phyloP scores from a whole-genome alignment of 2,888 invertebrate genomes.

The Anoncus sp. region DNA sequence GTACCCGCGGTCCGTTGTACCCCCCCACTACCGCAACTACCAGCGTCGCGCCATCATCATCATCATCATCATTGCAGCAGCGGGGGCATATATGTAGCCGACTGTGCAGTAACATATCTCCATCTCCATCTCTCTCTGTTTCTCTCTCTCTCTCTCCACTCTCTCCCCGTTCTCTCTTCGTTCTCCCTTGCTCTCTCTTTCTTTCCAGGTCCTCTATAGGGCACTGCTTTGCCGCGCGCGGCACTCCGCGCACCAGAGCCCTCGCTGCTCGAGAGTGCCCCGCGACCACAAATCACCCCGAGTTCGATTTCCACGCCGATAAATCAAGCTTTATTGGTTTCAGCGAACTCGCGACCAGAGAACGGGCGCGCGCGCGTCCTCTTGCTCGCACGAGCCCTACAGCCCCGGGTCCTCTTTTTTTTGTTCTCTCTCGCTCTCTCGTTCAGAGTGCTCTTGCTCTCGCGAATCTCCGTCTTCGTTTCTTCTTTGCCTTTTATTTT shows the following conservation, averaged over 20 bases:
- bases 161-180: slow-evolving; percentile 23
- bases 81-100: slow-evolving; percentile 36
- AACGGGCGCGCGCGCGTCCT: slow-evolving; percentile 34
- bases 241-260: slow-evolving; percentile 43
- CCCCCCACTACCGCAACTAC: slow-evolving; percentile 45
- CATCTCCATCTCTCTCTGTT: slow-evolving; percentile 42
- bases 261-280: slow-evolving; percentile 46
- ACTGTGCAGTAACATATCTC: slow-evolving; percentile 45
- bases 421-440: background rate
- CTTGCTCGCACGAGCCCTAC: slow-evolving; percentile 11
- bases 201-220: slow-evolving; percentile 38
- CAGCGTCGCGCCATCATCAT: slow-evolving; percentile 49
- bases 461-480: slow-evolving; percentile 36
- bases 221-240: slow-evolving; percentile 49
- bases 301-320: slow-evolving; percentile 80
- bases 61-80: slow-evolving; percentile 41
- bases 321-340: slow-evolving; percentile 81
- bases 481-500: slow-evolving; percentile 30
- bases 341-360: slow-evolving; percentile 64
- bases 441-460: background rate
- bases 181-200: slow-evolving; percentile 45
- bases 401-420: background rate
- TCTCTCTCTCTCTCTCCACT: slow-evolving; percentile 28
- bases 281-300: slow-evolving; percentile 79
- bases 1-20: slow-evolving; percentile 54